phyloP scores from a whole-genome alignment of 2,113 vertebrate genomes.

The Riparia riparia region DNA sequence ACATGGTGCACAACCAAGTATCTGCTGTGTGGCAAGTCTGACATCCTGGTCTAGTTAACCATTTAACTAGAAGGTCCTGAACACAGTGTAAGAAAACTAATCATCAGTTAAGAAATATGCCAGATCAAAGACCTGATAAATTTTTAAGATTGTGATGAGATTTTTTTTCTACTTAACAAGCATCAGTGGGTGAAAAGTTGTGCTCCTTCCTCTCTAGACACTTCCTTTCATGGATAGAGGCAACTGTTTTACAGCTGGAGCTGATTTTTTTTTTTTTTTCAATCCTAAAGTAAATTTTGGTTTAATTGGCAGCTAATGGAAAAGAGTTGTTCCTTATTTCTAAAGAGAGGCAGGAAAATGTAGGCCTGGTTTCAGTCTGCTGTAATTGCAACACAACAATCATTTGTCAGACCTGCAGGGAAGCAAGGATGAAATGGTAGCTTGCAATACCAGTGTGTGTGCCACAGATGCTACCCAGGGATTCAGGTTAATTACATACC shows the following conservation, averaged over 20 bases:
- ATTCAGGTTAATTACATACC: slow-evolving; percentile 54
- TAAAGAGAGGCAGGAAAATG: neutral
- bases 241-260: neutral
- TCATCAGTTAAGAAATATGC: neutral
- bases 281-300: neutral
- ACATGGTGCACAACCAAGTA: neutral
- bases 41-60: neutral
- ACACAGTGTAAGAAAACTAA: neutral
- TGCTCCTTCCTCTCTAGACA: neutral
- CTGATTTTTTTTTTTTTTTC: neutral
- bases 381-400: neutral
- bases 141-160: neutral
- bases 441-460: neutral
- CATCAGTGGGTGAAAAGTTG: neutral
- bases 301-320: slow-evolving; percentile 22
- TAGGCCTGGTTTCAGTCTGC: neutral
- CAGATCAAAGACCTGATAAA: neutral
- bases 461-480: slow-evolving; percentile 36
- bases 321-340: neutral
- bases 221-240: neutral
- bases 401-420: slow-evolving; percentile 38
- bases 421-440: slow-evolving; percentile 1
- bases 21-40: neutral
- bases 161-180: neutral
- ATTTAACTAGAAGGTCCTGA: neutral